Base-by-base conservation (phyloP, 2,888 invertebrate species). In the Melanostoma scalare region DNA sequence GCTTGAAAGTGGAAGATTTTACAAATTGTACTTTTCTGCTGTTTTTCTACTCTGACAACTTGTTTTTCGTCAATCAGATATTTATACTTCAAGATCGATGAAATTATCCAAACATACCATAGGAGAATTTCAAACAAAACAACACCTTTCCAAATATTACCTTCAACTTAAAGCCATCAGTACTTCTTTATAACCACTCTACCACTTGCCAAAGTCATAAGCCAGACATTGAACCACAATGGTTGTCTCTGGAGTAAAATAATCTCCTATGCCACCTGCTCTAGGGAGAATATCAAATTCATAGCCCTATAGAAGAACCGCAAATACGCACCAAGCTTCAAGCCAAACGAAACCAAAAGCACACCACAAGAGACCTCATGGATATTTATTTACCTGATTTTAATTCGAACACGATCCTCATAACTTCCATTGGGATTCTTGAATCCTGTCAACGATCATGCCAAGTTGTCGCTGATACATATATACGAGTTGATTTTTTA, bases 321-420 rank as follows among this genome's bases (percentile, higher is more conserved):
- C 69, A 75, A 55, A 44, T 58, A 65, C 52, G 52, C 42, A 46
- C 33, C 44, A 10, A 40, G 44, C 20, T 20, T 20, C 20, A 55
- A 36, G 33, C 60, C 38, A 35, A 52, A 5, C 6, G 40, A 4
- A 3, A 0, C 9, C 5, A 3, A 40, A 30, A 46, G 40, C 6
- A 30, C 6, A 65, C 38, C 30, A 38, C 36, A 58, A 40, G 35
- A 36, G 9, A 65, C 78, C 78, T 82, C 82, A 74, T 82, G 82
- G 82, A 82, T 82, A 82, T 82, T 82, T 82, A 82, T 82, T 82
- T 78, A 74, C 78, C 78, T 46, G 63, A 78, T 78, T 78, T 82
- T 78, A 82, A 82, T 82, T 82, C 82, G 78, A 82, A 78, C 82
- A 79, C 71, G 75, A 84, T 84, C 84, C 79, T 84, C 84, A 84